Conservation (phyloP, 2,113 vertebrate species). For the Pongo pygmaeus region DNA sequence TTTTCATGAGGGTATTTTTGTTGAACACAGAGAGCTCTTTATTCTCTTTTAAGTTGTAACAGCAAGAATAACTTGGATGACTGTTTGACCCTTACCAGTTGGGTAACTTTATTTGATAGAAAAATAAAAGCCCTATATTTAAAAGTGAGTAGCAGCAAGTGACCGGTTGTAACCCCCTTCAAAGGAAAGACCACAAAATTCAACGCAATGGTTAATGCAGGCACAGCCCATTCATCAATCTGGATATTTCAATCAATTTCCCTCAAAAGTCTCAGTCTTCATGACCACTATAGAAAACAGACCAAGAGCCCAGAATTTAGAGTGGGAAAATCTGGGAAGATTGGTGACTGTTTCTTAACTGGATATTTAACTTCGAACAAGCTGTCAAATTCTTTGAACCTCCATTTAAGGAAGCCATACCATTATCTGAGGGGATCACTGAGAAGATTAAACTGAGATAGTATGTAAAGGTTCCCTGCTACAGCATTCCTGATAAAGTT, state of each 20-base stretch:
- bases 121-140: conserved; percentile 31
- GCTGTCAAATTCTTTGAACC: neutral
- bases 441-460: neutral
- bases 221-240: neutral
- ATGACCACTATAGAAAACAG: neutral
- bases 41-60: conserved; percentile 55
- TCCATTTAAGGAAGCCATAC: neutral
- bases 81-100: conserved; percentile 53
- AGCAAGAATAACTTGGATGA: conserved; percentile 57
- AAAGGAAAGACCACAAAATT: conserved; percentile 2
- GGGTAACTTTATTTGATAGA: conserved; percentile 47
- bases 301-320: neutral
- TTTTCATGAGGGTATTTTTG: conserved; percentile 18
- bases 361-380: neutral
- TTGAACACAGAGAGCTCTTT: conserved; percentile 73
- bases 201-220: neutral
- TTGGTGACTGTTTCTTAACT: neutral
- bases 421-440: neutral
- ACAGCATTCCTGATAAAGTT: neutral
- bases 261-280: conserved; percentile 9
- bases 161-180: conserved; percentile 6
- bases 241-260: neutral
- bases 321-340: neutral
- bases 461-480: rapidly evolving
- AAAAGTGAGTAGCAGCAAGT: conserved; percentile 41